Evolutionary conservation across 2,888 invertebrate genomes (phyloP).

Genomic region (Steromphala cineraria): DNA sequence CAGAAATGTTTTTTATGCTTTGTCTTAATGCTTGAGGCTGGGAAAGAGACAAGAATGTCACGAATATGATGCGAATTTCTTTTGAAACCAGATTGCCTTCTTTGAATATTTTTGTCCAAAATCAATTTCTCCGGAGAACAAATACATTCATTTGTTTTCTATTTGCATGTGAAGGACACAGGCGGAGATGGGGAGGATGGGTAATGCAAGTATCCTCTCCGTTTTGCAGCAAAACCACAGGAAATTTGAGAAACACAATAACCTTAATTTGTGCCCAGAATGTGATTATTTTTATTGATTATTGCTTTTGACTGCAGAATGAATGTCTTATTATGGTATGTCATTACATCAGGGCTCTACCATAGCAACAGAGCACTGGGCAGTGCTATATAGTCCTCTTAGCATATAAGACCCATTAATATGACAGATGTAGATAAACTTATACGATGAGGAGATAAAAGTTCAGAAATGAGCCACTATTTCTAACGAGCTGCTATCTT

Average conservation of each 20-base stretch:
- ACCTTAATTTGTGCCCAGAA: background rate
- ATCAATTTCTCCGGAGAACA: constrained; percentile 6
- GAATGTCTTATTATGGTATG: constrained; percentile 7
- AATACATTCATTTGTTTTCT: background rate
- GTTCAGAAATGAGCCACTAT: too few species aligned
- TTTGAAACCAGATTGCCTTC: constrained; percentile 9
- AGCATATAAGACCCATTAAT: too few species aligned
- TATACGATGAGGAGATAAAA: too few species aligned
- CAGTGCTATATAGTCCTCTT: background rate
- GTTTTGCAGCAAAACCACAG: background rate
- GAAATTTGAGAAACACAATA: constrained; percentile 1
- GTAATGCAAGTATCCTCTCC: background rate
- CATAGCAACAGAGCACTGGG: background rate
- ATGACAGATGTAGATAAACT: too few species aligned
- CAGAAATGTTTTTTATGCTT: too few species aligned
- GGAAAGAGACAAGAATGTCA: background rate
- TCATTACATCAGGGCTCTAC: background rate
- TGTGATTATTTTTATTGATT: constrained; percentile 2
- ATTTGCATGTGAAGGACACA: background rate
- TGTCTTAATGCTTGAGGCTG: too few species aligned
- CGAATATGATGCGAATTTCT: background rate
- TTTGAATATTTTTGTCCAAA: background rate
- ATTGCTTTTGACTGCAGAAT: background rate
- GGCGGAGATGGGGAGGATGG: background rate
- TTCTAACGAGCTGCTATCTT: too few species aligned